phyloP scores from a whole-genome alignment of 1,140 invertebrate species.

The Atopsyche davidsoni region DNA sequence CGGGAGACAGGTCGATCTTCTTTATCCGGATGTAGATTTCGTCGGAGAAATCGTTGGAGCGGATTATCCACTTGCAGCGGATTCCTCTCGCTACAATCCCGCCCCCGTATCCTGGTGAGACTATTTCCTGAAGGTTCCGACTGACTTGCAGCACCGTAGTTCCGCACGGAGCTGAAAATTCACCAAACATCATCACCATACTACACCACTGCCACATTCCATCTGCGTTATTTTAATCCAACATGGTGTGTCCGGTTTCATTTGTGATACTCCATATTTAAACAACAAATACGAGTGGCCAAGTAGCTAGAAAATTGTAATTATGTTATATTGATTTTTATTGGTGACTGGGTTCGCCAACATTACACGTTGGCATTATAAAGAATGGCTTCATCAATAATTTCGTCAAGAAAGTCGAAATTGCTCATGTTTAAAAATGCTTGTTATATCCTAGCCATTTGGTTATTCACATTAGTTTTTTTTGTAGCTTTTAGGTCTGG shows the following conservation, averaged over 20 bases:
- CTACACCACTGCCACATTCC: neutral
- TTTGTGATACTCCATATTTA: neutral
- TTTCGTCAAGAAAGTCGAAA: too few species aligned
- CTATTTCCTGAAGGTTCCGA: conserved; percentile 4
- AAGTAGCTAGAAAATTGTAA: neutral
- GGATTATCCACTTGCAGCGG: conserved; percentile 16
- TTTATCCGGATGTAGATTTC: conserved; percentile 6
- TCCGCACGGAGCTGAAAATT: conserved; percentile 17
- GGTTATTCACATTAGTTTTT: neutral
- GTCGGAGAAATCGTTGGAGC: neutral
- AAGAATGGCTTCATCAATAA: too few species aligned
- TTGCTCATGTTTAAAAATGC: neutral
- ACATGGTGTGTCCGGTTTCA: neutral
- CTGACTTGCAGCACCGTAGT: neutral
- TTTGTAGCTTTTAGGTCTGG: neutral
- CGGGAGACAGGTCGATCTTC: conserved; percentile 11
- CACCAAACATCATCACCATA: neutral
- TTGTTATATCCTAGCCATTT: neutral
- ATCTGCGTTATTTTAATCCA: neutral
- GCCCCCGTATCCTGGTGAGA: conserved; percentile 6
- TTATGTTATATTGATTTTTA: neutral
- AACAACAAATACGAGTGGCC: neutral
- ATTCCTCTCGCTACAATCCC: conserved; percentile 14
- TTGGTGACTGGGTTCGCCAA: neutral
- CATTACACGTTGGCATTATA: too few species aligned